Evolutionary conservation across 2,888 invertebrate genomes (phyloP).

Genomic region (Uloborus plumipes): DNA sequence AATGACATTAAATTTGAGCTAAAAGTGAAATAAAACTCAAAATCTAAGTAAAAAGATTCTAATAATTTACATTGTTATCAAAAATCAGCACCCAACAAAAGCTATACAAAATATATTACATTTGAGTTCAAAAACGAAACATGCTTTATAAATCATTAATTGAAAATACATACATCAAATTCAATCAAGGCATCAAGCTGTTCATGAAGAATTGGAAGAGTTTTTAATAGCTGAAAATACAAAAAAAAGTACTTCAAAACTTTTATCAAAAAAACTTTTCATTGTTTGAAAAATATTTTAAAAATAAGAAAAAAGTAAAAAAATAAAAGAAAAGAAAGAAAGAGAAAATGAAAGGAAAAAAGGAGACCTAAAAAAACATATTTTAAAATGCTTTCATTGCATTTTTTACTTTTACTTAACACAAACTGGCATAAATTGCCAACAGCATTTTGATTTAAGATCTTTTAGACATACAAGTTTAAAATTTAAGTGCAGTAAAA

Average conservation of each 20-base stretch:
- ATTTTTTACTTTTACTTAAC: too few relatives aligned
- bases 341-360: background rate
- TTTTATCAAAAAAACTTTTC: too few relatives aligned
- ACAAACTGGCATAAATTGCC: background rate
- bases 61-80: background rate
- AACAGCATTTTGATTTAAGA: background rate
- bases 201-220: slow-evolving; percentile 93
- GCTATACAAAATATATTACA: background rate
- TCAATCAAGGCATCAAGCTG: slow-evolving; percentile 96
- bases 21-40: background rate
- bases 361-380: background rate
- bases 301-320: too few relatives aligned
- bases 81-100: background rate
- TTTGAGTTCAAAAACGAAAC: background rate
- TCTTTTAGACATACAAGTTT: background rate
- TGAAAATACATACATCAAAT: slow-evolving; percentile 79
- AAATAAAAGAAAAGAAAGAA: too few relatives aligned
- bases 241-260: background rate
- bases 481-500: background rate
- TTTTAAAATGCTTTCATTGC: background rate
- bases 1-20: background rate
- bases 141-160: background rate
- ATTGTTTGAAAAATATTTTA: too few relatives aligned
- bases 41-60: background rate
- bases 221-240: slow-evolving; percentile 82